Evolutionary conservation across 1,140 invertebrate genomes (phyloP).

Genomic region (Schlechtendalia chinensis): DNA sequence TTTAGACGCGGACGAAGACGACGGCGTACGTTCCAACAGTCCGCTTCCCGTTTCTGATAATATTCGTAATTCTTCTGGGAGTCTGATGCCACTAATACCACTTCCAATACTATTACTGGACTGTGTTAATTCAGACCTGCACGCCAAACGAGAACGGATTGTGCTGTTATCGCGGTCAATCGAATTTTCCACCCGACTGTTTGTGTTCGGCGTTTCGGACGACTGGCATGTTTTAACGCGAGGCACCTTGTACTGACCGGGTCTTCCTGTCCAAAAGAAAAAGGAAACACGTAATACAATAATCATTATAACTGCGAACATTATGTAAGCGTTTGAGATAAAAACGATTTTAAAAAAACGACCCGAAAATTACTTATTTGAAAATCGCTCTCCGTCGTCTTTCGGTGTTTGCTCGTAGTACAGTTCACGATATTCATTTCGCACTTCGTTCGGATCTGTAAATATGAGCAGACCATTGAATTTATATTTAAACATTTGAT

Average conservation of each 20-base stretch:
- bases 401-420: neutral
- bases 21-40: neutral
- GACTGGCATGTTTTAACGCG: neutral
- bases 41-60: neutral
- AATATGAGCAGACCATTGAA: too few species aligned
- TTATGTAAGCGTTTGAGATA: neutral
- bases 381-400: constrained; percentile 26
- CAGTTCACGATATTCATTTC: constrained; percentile 16
- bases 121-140: neutral
- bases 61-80: too few species aligned
- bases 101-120: too few species aligned
- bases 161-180: neutral
- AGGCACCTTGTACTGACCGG: constrained; percentile 11
- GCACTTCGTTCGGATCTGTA: too few species aligned
- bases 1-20: neutral
- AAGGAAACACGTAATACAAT: neutral
- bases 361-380: constrained; percentile 32
- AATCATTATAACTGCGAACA: neutral
- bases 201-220: too few species aligned
- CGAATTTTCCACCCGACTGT: neutral
- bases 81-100: too few species aligned
- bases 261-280: neutral
- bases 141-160: neutral
- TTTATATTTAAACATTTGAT: too few species aligned
- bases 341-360: too few species aligned